Conservation (phyloP, 1,140 invertebrate species). For the Formica selysi region DNA sequence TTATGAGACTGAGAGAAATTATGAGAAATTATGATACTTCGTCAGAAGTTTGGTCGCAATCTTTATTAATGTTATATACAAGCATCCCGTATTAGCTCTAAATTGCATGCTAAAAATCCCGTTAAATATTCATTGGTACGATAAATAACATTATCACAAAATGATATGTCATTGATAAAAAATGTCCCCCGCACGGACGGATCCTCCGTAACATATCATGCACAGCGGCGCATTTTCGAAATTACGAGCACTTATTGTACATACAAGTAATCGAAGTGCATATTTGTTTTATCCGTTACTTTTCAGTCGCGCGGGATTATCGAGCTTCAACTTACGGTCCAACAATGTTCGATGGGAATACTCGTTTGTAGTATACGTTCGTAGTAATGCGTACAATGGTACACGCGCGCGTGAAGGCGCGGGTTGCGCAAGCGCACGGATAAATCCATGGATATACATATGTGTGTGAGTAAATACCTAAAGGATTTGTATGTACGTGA, state of each 20-base stretch:
- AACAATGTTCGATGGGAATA: slow-evolving; percentile 51
- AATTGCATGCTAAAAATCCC: neutral
- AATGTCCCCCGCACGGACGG: neutral
- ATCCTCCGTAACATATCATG: no score
- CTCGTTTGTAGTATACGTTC: slow-evolving; percentile 70
- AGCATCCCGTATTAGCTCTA: neutral
- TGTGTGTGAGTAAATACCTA: neutral
- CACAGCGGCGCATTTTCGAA: no score
- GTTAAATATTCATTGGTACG: neutral
- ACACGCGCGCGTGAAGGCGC: slow-evolving; percentile 66
- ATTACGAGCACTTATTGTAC: neutral
- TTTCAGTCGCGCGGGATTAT: slow-evolving; percentile 72
- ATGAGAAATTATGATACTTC: neutral
- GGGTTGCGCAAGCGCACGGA: slow-evolving; percentile 55
- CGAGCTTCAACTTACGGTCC: slow-evolving; percentile 20
- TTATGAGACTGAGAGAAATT: neutral
- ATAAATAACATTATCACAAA: neutral
- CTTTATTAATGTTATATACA: neutral
- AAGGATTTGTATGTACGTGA: neutral
- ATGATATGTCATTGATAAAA: slow-evolving; percentile 1
- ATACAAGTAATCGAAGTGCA: slow-evolving; percentile 59
- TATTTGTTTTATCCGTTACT: slow-evolving; percentile 35
- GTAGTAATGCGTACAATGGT: slow-evolving; percentile 70
- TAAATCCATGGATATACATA: neutral
- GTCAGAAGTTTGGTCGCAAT: neutral